Evolutionary conservation across 2,888 invertebrate species (phyloP), one percentile per base, ranked within the genome.

Genomic region (Leucania comma): DNA sequence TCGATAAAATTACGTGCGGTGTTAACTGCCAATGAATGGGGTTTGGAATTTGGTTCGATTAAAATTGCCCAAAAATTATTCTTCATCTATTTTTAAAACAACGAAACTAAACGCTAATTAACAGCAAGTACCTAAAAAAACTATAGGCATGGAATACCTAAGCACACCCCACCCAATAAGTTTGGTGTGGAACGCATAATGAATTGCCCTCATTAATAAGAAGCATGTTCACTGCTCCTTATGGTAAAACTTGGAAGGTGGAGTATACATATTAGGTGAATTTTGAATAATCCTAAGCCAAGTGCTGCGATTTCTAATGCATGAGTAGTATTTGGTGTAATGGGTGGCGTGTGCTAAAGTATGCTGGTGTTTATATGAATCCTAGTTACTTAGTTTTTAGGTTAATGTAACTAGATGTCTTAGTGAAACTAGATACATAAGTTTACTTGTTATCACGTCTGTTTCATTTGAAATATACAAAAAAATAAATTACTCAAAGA

Each of bases 121-220:
- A 3, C 14, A 20, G 14, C 48, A 10, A 24, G 29, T 50, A 69
- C 65, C 53, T 62, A 56, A 58, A 66, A 75, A 58, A 65, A 46
- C 2, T 50, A 53, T 46, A 50, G 61, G 24, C 42, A 46, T 64
- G 71, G 60, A 66, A 78, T 74, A 59, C 38, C 61, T 57, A 42
- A 54, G 61, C 24, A 42, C 46, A 81, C 81, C 63, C 81, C 71
- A 66, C 82, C 82, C 77, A 81, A 79, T 75, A 81, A 79, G 78
- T 80, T 81, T 76, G 50, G 17, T 61, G 53, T 46, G 65, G 56
- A 72, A 53, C 65, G 80, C 64, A 69, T 84, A 84, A 84, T 75
- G 58, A 77, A 78, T 81, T 80, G 74, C 70, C 70, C 80, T 81
- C 77, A 80, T 86, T 84, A 75, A 69, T 77, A 72, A 62, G 51